Evolutionary conservation across 2,113 vertebrate species (phyloP).

Genomic region (Scomber japonicus): DNA sequence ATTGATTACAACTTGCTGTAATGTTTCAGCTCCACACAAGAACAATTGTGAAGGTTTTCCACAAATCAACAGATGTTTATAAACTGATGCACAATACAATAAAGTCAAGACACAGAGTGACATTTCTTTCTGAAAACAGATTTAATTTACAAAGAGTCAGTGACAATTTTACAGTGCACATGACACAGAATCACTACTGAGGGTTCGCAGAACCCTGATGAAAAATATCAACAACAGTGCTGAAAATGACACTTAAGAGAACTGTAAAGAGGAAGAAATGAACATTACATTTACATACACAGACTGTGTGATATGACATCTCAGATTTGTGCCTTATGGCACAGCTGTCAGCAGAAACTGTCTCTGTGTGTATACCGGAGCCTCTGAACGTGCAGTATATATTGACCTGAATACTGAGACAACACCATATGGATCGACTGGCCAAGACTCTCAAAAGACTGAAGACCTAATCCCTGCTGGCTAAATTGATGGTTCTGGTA

Average conservation of each 20-base stretch:
- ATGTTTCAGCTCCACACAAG: too few relatives aligned
- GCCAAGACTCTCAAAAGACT: slow-evolving; percentile 59
- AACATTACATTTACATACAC: slow-evolving; percentile 61
- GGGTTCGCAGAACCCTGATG: slow-evolving; percentile 69
- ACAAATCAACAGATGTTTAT: too few relatives aligned
- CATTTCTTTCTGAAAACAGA: slow-evolving; percentile 63
- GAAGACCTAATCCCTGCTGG: slow-evolving; percentile 65
- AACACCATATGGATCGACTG: slow-evolving; percentile 71
- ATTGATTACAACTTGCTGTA: too few relatives aligned
- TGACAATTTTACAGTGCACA: slow-evolving; percentile 76
- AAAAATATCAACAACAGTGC: slow-evolving; percentile 69
- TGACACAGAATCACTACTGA: slow-evolving; percentile 70
- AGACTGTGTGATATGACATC: slow-evolving; percentile 52
- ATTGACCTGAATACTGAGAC: slow-evolving; percentile 78
- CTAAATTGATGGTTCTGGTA: slow-evolving; percentile 59
- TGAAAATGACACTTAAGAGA: slow-evolving; percentile 60
- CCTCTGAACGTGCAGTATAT: slow-evolving; percentile 53
- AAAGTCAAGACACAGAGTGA: slow-evolving; percentile 24
- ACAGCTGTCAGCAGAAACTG: slow-evolving; percentile 9
- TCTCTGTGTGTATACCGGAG: slow-evolving; percentile 51
- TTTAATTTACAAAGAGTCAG: slow-evolving; percentile 83
- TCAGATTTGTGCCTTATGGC: slow-evolving; percentile 53
- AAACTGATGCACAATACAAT: background rate
- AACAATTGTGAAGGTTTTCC: too few relatives aligned
- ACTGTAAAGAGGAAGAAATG: slow-evolving; percentile 68